Conservation (phyloP, 2,888 invertebrate genomes). For the Opisthograptis luteolata region DNA sequence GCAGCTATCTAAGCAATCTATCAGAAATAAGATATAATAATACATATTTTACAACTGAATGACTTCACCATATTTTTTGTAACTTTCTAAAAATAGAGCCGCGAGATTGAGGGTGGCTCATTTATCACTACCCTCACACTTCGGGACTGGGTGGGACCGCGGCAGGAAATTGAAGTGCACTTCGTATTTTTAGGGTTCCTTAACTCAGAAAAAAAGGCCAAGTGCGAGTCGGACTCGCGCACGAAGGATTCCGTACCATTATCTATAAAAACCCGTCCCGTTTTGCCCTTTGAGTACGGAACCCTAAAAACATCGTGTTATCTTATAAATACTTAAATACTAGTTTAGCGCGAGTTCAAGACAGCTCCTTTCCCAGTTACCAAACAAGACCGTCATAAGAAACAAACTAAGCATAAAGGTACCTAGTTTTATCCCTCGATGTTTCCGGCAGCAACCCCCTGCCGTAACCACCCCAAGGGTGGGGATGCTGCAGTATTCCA, state of each 20-base stretch:
- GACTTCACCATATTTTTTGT: constrained; percentile 3
- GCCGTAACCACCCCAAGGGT: background rate
- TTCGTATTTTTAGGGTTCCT: background rate
- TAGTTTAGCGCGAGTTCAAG: background rate
- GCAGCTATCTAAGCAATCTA: background rate
- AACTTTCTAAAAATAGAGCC: constrained; percentile 8
- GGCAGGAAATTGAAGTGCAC: constrained; percentile 15
- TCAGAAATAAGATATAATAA: background rate
- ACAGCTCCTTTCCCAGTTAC: too few species aligned
- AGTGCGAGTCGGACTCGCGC: too few species aligned
- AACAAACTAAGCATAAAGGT: background rate
- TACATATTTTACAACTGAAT: background rate
- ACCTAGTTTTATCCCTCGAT: background rate
- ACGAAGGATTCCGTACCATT: too few species aligned
- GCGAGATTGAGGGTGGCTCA: constrained; percentile 10
- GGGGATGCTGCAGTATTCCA: constrained; percentile 54
- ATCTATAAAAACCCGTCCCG: too few species aligned
- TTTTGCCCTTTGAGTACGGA: too few species aligned
- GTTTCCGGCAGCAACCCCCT: background rate
- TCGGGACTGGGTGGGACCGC: background rate
- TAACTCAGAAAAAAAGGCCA: background rate
- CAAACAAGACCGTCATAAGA: too few species aligned
- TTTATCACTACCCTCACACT: constrained; percentile 6
- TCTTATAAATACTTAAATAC: too few species aligned
- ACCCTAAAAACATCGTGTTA: too few species aligned